Evolutionary conservation across 2,113 vertebrate species (phyloP).

Genomic region (Conger conger): DNA sequence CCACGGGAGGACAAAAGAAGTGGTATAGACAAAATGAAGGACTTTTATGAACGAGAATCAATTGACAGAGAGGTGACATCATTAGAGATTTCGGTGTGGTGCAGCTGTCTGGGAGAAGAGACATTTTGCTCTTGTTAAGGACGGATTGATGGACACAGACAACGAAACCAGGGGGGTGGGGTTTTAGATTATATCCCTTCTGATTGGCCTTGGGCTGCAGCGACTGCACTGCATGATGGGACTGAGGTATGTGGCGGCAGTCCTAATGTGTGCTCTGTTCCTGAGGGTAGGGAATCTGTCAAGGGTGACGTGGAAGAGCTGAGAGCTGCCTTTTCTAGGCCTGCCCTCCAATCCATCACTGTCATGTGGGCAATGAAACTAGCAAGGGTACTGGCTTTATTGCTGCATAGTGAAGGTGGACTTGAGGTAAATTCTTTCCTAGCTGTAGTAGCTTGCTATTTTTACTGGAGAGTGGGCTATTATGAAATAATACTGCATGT

Average conservation of each 20-base stretch:
- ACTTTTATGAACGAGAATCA: not conserved
- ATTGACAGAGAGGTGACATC: not conserved
- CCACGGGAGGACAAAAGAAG: not conserved
- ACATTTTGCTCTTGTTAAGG: not conserved
- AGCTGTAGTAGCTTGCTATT: not conserved
- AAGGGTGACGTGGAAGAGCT: not conserved
- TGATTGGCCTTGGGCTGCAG: not conserved
- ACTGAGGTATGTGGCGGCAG: not conserved
- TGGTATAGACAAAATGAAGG: not conserved
- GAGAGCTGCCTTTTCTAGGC: not conserved
- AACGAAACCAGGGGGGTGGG: not conserved
- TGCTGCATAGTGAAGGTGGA: not conserved
- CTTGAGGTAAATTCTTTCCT: slow-evolving; percentile 10
- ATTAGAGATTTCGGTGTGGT: not conserved
- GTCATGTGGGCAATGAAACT: not conserved
- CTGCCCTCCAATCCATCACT: not conserved
- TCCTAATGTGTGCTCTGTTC: not conserved
- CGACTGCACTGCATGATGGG: not conserved
- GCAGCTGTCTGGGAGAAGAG: not conserved
- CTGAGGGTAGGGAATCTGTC: slow-evolving; percentile 5
- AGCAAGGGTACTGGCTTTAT: not conserved
- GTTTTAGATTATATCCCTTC: not conserved
- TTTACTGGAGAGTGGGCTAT: not conserved
- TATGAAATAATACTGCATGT: not conserved
- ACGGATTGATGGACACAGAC: not conserved